Base-by-base conservation (phyloP, 2,888 invertebrate species). In the Tipula helvola region DNA sequence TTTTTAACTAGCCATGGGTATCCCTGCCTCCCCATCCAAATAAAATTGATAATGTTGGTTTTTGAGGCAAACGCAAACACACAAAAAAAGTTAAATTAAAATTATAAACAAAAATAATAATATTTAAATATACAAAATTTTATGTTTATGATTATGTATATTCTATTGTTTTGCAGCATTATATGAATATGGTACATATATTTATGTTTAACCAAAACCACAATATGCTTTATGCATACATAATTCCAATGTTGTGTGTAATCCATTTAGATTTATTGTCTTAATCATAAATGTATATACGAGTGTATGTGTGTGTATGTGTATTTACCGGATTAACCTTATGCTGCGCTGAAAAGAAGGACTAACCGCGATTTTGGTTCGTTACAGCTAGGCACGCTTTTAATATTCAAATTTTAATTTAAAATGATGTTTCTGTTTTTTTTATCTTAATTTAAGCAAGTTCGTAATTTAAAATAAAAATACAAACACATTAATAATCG, bases 221-320 rank as follows among this genome's bases (percentile, higher is more conserved):
- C 36, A 36, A 52, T 57, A 86, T 86, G 86, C 86, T 71, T 86
- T 86, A 86, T 83, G 86, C 57, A 86, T 41, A 86, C 71, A 71
- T 42, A 39, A 86, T 86, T 86, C 71, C 71, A 86, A 86, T 86
- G 71, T 71, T 71, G 71, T 71, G 28, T 44, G 83, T 86, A 86
- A 86, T 86, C 86, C 83, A 83, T 89, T 90, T 92, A 93, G 93
- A 93, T 93, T 93, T 93, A 93, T 93, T 92, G 93, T 93, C 93
- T 93, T 93, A 93, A 93, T 93, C 93, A 85, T 28, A 28, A 28
- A 28, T 85, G 18, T 52, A 52, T 52, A 10, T 57, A 57, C 28
- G 18, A 28, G 52, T 71, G 93, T 93, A 92, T 91, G 90, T 71
- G 10, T 71, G n/a, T 52, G 12, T 71, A 28, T 71, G 28, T 71